These are phyloP conservation scores for Epizoanthus rinbou DNA, from an alignment of 92 coral and sea anemone species.

Conservation along the genomic window DNA sequence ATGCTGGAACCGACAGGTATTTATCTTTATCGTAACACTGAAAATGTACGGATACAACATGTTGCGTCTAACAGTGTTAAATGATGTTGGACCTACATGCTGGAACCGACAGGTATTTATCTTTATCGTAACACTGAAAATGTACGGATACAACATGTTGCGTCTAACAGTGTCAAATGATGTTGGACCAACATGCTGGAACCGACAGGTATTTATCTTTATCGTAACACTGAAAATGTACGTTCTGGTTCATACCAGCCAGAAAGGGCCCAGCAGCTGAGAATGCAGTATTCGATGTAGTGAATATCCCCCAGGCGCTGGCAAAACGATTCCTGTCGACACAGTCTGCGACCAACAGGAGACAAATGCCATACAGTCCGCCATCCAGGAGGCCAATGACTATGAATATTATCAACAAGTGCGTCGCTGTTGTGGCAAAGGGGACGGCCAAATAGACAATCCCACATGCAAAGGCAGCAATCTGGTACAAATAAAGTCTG, in stretches of 20 bases:
- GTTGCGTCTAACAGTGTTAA: too few relatives aligned
- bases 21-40: too few relatives aligned
- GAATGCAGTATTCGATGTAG: not conserved
- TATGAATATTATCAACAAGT: constrained; percentile 40
- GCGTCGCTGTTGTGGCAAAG: constrained; percentile 27
- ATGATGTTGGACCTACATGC: too few relatives aligned
- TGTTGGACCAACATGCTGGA: too few relatives aligned
- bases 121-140: too few relatives aligned
- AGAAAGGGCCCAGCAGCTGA: constrained; percentile 5
- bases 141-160: too few relatives aligned
- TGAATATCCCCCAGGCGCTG: constrained; percentile 52
- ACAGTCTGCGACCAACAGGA: constrained; percentile 52
- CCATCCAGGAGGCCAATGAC: constrained; percentile 63
- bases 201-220: too few relatives aligned
- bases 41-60: too few relatives aligned
- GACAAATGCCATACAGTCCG: constrained; percentile 43
- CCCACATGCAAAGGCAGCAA: constrained; percentile 53
- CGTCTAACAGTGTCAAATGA: too few relatives aligned
- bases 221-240: too few relatives aligned
- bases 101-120: too few relatives aligned
- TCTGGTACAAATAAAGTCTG: constrained; percentile 59
- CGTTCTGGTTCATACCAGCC: not conserved
- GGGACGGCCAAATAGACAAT: constrained; percentile 46
- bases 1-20: too few relatives aligned
- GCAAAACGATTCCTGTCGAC: constrained; percentile 42